A percentile compares a stretch with the other conserved stretches of the same genome.
These are phyloP conservation scores for Cantharis rustica DNA, from an alignment of 2,888 invertebrate genomes.

Conservation along the genomic window DNA sequence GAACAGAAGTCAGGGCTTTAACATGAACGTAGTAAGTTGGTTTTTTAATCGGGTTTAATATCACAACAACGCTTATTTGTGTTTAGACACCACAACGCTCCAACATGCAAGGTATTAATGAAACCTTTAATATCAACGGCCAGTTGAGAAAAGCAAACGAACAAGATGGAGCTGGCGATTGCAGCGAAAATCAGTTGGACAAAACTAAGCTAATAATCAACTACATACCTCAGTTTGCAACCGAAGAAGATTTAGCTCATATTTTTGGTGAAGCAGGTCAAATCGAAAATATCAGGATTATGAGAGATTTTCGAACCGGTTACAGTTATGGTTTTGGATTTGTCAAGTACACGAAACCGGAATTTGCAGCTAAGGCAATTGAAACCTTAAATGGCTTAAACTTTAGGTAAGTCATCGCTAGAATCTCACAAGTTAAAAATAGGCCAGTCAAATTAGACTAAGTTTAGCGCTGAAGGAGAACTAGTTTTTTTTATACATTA, in stretches of 20 bases:
- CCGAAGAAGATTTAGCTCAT: slow-evolving; percentile 86
- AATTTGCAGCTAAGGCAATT: slow-evolving; percentile 86
- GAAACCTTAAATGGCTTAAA: slow-evolving; percentile 77
- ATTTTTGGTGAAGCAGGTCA: slow-evolving; percentile 89
- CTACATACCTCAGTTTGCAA: slow-evolving; percentile 92
- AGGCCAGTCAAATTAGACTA: background rate
- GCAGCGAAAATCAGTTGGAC: slow-evolving; percentile 40
- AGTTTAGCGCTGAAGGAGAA: background rate
- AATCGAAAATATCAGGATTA: slow-evolving; percentile 87
- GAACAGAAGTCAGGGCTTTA: background rate
- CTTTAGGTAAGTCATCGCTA: slow-evolving; percentile 43
- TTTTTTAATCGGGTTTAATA: background rate
- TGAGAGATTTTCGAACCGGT: slow-evolving; percentile 87
- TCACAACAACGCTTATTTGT: background rate
- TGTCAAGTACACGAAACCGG: slow-evolving; percentile 85
- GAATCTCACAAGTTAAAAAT: background rate
- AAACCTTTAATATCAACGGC: slow-evolving; percentile 8
- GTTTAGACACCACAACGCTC: background rate
- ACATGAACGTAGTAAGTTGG: background rate
- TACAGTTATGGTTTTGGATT: slow-evolving; percentile 97
- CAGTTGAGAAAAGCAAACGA: slow-evolving; percentile 7
- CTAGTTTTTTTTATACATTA: background rate
- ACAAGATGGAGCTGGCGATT: slow-evolving; percentile 48
- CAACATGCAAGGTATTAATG: background rate
- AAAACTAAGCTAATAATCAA: slow-evolving; percentile 90